Evolutionary conservation across 2,888 invertebrate species (phyloP).

Genomic region (Drosophila birchii): DNA sequence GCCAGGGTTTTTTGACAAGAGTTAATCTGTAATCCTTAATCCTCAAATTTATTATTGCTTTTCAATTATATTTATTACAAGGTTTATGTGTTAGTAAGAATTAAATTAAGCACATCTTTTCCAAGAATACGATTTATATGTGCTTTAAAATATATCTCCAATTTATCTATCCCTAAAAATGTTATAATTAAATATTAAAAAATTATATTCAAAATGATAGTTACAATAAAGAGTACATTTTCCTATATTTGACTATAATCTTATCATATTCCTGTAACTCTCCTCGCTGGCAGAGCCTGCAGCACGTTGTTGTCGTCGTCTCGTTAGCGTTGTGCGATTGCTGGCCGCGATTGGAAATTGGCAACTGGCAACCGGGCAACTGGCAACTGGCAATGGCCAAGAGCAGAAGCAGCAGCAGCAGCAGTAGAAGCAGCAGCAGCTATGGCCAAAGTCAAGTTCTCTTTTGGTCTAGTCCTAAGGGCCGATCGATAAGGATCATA

Average conservation of each 20-base stretch:
- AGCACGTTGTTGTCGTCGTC: slow-evolving; percentile 78
- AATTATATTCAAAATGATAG: neutral
- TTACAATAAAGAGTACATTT: neutral
- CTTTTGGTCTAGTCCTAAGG: slow-evolving; percentile 79
- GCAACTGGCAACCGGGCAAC: slow-evolving; percentile 66
- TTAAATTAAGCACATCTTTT: no score
- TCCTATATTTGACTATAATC: neutral
- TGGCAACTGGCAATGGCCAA: slow-evolving; percentile 42
- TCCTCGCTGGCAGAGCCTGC: slow-evolving; percentile 68
- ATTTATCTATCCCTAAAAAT: neutral
- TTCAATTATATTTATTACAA: no score
- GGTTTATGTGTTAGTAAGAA: no score
- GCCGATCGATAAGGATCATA: slow-evolving; percentile 73
- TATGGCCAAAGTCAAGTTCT: slow-evolving; percentile 57
- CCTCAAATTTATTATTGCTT: no score
- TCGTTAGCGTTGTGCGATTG: slow-evolving; percentile 79
- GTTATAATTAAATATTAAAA: neutral
- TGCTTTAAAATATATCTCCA: no score
- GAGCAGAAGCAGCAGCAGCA: slow-evolving; percentile 46
- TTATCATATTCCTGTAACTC: slow-evolving; percentile 14
- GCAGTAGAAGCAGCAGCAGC: slow-evolving; percentile 39
- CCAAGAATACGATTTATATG: no score
- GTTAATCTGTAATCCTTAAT: neutral
- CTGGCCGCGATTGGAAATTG: slow-evolving; percentile 75
- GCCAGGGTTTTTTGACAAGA: neutral